Evolutionary conservation across 2,888 invertebrate species (phyloP), one percentile per base, ranked within the genome.

Genomic region (Taphrorychus bicolor): DNA sequence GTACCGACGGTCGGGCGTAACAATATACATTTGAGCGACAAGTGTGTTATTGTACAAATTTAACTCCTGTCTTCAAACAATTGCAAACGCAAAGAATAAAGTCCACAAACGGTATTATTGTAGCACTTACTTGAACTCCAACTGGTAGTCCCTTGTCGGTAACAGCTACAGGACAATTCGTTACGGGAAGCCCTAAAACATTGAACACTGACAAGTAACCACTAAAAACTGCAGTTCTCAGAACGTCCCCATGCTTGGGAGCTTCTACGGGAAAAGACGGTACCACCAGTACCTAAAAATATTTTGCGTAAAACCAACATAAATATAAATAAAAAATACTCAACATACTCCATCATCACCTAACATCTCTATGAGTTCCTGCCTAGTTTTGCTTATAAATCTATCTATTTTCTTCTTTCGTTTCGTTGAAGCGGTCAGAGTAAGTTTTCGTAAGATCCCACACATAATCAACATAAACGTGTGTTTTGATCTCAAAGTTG

Each of bases 151-250:
- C 91, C 42, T 88, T 85, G 0, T 84, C 83, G 58, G 89, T 87
- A n/a, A 93, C 81, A 0, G 91, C 92, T 60, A 95, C 84, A 3
- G 95, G 94, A 73, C 93, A 93, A 70, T 92, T 91, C 0, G 95
- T 95, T 0, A 91, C 93, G 0, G 95, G 95, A 60, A 95, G 82
- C 2, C 93, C 94, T 11, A 95, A 81, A 0, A 90, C 87, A 79
- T 94, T 95, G 81, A 95, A 94, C 70, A 94, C 88, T 5, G 89
- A 90, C 76, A 93, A 86, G 79, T 94, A 94, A 18, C 89, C 87
- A 75, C 89, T 89, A 83, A 94, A 91, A 57, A 90, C 84, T 52
- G 91, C 84, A 77, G 87, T 88, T 72, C 87, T 85, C 71, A 88
- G 84, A 17, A 89, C 86, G 71, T 90, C 87, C 75, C 88, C 86